Base-by-base conservation (phyloP, 2,888 invertebrate genomes). In the Cheilosia variabilis region DNA sequence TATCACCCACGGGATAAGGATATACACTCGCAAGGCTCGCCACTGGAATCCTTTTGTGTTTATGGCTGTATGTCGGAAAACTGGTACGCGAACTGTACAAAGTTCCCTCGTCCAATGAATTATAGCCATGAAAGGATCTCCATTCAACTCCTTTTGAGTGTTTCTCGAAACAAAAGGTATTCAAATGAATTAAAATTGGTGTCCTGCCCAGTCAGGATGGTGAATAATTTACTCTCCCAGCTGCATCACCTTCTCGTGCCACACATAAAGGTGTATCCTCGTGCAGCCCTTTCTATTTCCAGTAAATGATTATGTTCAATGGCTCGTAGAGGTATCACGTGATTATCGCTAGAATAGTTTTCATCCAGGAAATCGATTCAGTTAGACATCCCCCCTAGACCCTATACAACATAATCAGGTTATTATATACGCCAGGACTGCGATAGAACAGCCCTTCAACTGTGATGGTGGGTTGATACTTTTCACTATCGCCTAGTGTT, bases 401-500 rank as follows among this genome's bases (percentile, higher is more conserved):
- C n/a, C 66, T 15, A 31, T 9, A 9, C 2, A 37, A 17, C 17
- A 17, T 22, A 2, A 37, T 47, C 13, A 63, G 10, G 24, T 19
- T 19, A 58, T 43, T 43, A 24, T 43, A 24, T 13, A 60, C 5
- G 31, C 6, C 5, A 13, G 19, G 10, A 45, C 45, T 22, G 3
- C 22, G 19, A 41, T 27, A 2, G 7, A 1, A 58, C 6, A 27
- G 1, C 15, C 22, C 41, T 31, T 55, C 31, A 69, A 45, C 10
- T 34, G 17, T 19, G n/a, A 9, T 17, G 43, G 43, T 24, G 68
- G 41, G 63, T 45, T 72, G 65, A 52, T 65, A 65, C n/a, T 58
- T 73, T 79, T 73, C 79, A 66, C 58, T 79, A 72, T 75, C 41
- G 43, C 13, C 34, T 53, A 63, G 75, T 76, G 81, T 75, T 75